Percentiles rank a stretch among this genome's conserved stretches.
These are phyloP conservation scores for Scaptomyza parva DNA, from an alignment of 2,888 invertebrate genomes.

Conservation along the genomic window DNA sequence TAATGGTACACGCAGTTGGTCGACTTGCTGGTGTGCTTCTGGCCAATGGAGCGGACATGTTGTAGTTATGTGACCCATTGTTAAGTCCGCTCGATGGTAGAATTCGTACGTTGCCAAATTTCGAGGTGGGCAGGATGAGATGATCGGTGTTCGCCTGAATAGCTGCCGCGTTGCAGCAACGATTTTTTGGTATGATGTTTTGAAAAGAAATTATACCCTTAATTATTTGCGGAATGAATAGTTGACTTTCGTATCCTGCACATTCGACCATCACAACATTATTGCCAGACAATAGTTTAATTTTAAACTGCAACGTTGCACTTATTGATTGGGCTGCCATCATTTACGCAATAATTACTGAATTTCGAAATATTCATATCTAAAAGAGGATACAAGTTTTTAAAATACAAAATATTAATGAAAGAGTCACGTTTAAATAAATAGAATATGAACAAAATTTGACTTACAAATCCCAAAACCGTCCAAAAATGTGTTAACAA, in stretches of 20 bases:
- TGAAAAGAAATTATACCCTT: constrained; percentile 76
- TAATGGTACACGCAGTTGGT: neutral
- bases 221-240: constrained; percentile 79
- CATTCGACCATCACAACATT: constrained; percentile 76
- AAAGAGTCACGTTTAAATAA: too few relatives aligned
- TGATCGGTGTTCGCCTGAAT: constrained; percentile 17
- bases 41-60: constrained; percentile 44
- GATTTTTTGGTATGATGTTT: constrained; percentile 74
- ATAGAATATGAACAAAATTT: too few relatives aligned
- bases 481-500: too few relatives aligned
- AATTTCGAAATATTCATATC: neutral
- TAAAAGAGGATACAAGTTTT: too few relatives aligned
- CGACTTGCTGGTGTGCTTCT: constrained; percentile 56
- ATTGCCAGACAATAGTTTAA: constrained; percentile 76
- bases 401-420: too few relatives aligned
- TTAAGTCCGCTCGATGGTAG: constrained; percentile 13
- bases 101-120: constrained; percentile 13
- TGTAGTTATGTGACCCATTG: constrained; percentile 1
- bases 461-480: too few relatives aligned
- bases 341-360: constrained; percentile 7
- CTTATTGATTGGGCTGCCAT: constrained; percentile 29
- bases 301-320: constrained; percentile 49
- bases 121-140: constrained; percentile 15
- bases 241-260: constrained; percentile 74
- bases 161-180: constrained; percentile 67